phyloP scores from a whole-genome alignment of 2,797 vertebrate genomes.

The Brotula barbata region DNA sequence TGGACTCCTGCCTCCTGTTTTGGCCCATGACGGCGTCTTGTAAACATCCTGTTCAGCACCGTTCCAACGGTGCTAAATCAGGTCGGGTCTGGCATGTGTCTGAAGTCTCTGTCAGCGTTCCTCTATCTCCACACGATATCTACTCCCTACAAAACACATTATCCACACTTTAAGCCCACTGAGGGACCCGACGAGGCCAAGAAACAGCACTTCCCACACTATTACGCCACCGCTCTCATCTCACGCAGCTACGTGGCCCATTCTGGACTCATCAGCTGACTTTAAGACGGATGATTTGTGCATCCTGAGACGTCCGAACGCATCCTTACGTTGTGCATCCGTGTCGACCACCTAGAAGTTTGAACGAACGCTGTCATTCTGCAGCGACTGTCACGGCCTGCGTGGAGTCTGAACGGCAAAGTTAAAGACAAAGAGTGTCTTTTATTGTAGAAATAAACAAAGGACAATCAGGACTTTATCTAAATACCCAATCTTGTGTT shows the following conservation, averaged over 20 bases:
- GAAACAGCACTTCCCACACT: background rate
- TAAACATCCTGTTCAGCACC: constrained; percentile 33
- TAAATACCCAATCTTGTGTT: no score
- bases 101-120: background rate
- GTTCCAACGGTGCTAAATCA: constrained; percentile 12
- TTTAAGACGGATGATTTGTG: constrained; percentile 31
- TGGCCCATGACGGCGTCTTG: background rate
- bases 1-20: no score
- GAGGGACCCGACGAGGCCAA: background rate
- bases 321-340: constrained; percentile 41
- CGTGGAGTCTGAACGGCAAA: no score
- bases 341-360: constrained; percentile 45
- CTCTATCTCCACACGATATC: background rate
- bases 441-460: no score
- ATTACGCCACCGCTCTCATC: constrained; percentile 7
- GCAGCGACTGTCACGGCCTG: constrained; percentile 5
- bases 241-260: constrained; percentile 12
- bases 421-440: no score
- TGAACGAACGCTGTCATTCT: constrained; percentile 46
- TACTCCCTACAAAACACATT: background rate
- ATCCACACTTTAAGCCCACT: background rate
- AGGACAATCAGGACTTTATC: no score
- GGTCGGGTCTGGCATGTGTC: constrained; percentile 12
- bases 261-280: constrained; percentile 18
- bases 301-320: constrained; percentile 30